phyloP scores from a whole-genome alignment of 2,888 invertebrate species.

The Saturnia pavonia region DNA sequence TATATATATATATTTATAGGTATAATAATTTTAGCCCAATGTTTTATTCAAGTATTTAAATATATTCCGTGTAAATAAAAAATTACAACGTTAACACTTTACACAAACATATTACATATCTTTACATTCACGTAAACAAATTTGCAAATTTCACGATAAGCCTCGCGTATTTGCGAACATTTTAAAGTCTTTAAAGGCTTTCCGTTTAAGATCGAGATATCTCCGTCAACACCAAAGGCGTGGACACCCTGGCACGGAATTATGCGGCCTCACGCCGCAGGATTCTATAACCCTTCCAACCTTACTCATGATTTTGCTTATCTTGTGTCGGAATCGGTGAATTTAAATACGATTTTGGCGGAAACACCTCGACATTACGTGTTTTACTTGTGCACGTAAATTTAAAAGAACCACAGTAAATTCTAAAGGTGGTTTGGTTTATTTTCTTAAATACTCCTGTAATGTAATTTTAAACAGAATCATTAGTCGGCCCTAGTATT shows the following conservation, averaged over 20 bases:
- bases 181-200: constrained; percentile 41
- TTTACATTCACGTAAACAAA: constrained; percentile 30
- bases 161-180: constrained; percentile 37
- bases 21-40: too few relatives aligned
- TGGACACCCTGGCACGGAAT: constrained; percentile 61
- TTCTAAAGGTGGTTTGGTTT: constrained; percentile 51
- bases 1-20: neutral
- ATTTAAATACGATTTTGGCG: constrained; percentile 77
- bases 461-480: neutral
- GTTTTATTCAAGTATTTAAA: neutral
- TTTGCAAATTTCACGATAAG: constrained; percentile 35
- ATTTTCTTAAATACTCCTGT: constrained; percentile 39
- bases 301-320: constrained; percentile 79
- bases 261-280: constrained; percentile 77
- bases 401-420: constrained; percentile 54
- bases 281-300: constrained; percentile 75
- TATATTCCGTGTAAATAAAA: neutral
- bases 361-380: constrained; percentile 57
- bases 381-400: constrained; percentile 63
- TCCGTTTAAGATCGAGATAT: constrained; percentile 48
- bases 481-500: neutral
- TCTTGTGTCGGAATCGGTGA: constrained; percentile 70
- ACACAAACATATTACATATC: constrained; percentile 20
- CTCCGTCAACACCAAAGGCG: constrained; percentile 42
- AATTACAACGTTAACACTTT: constrained; percentile 18